These are phyloP conservation scores for Dorcus parallelipipedus DNA, from an alignment of 2,888 invertebrate genomes.

Conservation along the genomic window DNA sequence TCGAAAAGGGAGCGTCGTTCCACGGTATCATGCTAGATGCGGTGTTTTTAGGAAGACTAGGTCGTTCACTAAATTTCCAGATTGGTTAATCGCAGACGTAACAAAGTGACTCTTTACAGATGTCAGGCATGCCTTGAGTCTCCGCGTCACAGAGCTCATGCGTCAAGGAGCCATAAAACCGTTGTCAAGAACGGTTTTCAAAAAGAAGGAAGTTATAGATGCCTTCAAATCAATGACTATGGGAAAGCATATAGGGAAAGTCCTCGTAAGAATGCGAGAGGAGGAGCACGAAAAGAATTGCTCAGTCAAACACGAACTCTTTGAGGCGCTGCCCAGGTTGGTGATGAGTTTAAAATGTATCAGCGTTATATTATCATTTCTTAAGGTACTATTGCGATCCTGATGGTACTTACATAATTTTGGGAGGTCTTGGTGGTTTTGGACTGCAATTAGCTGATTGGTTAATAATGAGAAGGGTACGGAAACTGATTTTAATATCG, in stretches of 20 bases:
- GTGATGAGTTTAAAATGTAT: not conserved
- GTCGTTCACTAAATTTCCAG: conserved; percentile 45
- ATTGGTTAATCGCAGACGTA: not conserved
- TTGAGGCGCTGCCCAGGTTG: conserved; percentile 10
- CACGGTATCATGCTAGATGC: conserved; percentile 75
- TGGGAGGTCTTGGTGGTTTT: conserved; percentile 87
- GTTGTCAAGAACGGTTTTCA: conserved; percentile 62
- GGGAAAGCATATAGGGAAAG: conserved; percentile 81
- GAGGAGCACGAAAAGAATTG: conserved; percentile 20
- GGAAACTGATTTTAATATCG: conserved; percentile 75
- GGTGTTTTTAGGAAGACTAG: conserved; percentile 4
- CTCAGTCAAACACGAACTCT: not conserved
- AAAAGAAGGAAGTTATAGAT: conserved; percentile 62
- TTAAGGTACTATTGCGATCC: conserved; percentile 22
- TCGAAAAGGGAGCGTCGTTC: conserved; percentile 53
- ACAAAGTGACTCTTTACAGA: not conserved
- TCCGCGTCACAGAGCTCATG: not conserved
- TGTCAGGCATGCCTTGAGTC: not conserved
- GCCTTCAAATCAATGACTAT: conserved; percentile 66
- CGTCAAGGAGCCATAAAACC: conserved; percentile 65
- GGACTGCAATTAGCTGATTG: conserved; percentile 86
- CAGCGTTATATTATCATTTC: conserved; percentile 1
- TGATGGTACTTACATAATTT: conserved; percentile 48
- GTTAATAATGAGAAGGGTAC: conserved; percentile 79
- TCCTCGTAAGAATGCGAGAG: conserved; percentile 45